phyloP scores from a whole-genome alignment of 2,113 vertebrate species.

The Neolamprologus tretocephalus region DNA sequence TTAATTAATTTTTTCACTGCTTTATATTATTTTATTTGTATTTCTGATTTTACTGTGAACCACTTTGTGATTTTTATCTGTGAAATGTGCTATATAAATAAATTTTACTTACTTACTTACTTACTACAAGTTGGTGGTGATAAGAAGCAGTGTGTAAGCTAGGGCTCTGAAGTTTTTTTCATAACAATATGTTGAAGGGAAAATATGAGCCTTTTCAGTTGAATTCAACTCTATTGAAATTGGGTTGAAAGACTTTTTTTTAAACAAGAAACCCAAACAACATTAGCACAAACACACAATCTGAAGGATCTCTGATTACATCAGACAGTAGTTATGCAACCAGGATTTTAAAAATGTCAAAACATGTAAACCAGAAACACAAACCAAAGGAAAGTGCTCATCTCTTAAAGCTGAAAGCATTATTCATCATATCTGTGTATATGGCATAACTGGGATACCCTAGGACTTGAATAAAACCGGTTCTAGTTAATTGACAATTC shows the following conservation, averaged over 20 bases:
- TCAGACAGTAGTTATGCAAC: background rate
- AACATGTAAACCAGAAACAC: background rate
- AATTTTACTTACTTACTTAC: background rate
- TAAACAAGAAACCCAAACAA: background rate
- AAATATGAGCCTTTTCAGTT: background rate
- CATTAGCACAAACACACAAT: background rate
- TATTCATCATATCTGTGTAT: background rate
- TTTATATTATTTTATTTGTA: background rate
- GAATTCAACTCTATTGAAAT: background rate
- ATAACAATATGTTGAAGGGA: background rate
- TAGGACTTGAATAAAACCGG: background rate
- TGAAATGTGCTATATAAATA: background rate
- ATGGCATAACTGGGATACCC: background rate
- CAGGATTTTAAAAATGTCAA: background rate
- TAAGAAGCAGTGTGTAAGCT: background rate
- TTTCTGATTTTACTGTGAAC: background rate
- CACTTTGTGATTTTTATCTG: background rate
- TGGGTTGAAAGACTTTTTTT: background rate
- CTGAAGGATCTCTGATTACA: background rate
- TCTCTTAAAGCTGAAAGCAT: background rate
- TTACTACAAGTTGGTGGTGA: background rate
- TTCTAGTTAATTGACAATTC: background rate
- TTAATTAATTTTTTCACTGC: background rate
- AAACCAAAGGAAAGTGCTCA: background rate
- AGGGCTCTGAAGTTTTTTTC: background rate